phyloP scores from a whole-genome alignment of 2,113 vertebrate species.

The Antigone vipio region DNA sequence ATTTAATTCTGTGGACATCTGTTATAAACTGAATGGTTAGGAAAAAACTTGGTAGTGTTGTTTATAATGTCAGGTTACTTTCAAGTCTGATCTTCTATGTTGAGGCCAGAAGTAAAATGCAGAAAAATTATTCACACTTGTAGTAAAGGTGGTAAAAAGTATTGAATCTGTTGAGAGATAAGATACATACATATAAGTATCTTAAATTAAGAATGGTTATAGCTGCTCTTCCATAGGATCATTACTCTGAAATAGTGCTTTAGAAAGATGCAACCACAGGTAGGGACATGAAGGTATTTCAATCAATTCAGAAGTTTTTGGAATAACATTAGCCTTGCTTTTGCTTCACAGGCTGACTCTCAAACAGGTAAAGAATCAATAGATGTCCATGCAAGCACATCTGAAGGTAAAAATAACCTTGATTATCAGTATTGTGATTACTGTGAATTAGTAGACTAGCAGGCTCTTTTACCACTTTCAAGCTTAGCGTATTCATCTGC shows the following conservation, averaged over 20 bases:
- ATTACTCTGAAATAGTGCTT: background rate
- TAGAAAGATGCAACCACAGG: background rate
- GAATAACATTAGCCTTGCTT: background rate
- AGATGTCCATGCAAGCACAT: slow-evolving; percentile 66
- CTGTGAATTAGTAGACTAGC: background rate
- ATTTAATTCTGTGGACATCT: background rate
- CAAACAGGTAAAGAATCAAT: slow-evolving; percentile 30
- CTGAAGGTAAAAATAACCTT: slow-evolving; percentile 71
- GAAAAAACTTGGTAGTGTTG: background rate
- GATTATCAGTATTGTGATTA: background rate
- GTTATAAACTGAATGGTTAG: background rate
- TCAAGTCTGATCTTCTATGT: background rate
- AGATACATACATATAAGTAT: background rate
- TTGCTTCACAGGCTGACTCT: slow-evolving; percentile 65
- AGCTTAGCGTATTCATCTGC: background rate
- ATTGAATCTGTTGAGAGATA: background rate
- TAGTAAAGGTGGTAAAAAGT: background rate
- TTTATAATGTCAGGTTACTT: background rate
- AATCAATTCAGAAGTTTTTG: background rate
- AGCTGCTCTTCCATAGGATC: background rate
- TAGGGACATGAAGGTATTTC: background rate
- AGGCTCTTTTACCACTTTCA: background rate
- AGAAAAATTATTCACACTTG: background rate
- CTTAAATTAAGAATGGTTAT: background rate
- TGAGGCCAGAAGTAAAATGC: background rate